Conservation (phyloP, 2,888 invertebrate genomes). For the Vesta saturnalis region DNA sequence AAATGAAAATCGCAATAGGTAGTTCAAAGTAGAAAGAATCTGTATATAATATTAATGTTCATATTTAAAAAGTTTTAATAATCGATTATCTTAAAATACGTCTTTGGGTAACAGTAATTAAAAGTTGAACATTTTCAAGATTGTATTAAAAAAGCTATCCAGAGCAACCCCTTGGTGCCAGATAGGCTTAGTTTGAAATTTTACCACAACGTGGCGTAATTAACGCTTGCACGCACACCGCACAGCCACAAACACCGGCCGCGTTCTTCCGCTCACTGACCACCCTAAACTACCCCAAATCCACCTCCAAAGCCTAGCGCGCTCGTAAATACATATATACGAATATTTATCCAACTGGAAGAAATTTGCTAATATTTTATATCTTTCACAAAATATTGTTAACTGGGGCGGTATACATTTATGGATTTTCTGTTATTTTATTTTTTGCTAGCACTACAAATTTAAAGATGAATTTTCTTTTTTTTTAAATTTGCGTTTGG, state of each 20-base stretch:
- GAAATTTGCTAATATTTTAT: constrained; percentile 35
- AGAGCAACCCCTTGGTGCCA: constrained; percentile 32
- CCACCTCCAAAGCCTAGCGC: constrained; percentile 40
- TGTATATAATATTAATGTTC: too few relatives aligned
- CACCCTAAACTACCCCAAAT: constrained; percentile 53
- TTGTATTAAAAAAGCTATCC: constrained; percentile 9
- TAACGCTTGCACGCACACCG: constrained; percentile 57
- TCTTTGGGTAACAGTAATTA: neutral
- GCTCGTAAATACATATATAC: constrained; percentile 32
- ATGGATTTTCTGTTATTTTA: constrained; percentile 22
- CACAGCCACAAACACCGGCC: constrained; percentile 56
- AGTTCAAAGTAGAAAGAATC: too few relatives aligned
- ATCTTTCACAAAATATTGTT: constrained; percentile 34
- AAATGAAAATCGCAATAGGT: too few relatives aligned
- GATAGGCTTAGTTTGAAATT: constrained; percentile 48
- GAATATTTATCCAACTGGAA: constrained; percentile 34
- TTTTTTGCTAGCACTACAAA: constrained; percentile 4
- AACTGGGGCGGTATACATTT: constrained; percentile 23
- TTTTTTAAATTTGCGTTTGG: constrained; percentile 2
- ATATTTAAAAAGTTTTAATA: too few relatives aligned
- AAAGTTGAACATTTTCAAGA: constrained; percentile 4
- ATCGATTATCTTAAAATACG: too few relatives aligned
- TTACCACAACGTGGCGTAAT: constrained; percentile 55
- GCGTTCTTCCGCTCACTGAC: constrained; percentile 56
- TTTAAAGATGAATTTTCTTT: neutral